Conservation (phyloP, 53 echinoderm and acorn worm genomes). For the Henricia sp. region DNA sequence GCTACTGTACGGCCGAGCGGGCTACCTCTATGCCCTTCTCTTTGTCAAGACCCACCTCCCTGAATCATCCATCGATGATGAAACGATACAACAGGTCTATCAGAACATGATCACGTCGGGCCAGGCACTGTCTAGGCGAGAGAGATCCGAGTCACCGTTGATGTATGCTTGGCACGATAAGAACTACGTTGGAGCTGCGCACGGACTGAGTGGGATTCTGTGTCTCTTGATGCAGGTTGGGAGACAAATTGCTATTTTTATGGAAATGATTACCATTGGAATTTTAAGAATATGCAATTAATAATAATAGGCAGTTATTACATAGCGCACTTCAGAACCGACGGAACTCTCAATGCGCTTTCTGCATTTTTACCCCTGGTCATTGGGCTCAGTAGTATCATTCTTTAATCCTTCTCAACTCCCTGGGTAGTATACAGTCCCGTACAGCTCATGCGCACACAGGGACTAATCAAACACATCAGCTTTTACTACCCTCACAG, state of each 20-base stretch:
- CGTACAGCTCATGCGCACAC: too few species aligned
- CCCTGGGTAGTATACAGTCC: too few species aligned
- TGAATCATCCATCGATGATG: conserved; percentile 55
- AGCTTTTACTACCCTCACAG: too few species aligned
- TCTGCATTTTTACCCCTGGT: too few species aligned
- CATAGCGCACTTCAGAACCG: too few species aligned
- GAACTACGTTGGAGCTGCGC: conserved; percentile 92
- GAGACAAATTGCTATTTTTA: neutral
- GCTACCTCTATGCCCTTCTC: conserved; percentile 87
- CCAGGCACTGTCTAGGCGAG: conserved; percentile 56
- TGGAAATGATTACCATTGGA: too few species aligned
- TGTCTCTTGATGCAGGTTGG: conserved; percentile 85
- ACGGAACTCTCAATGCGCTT: too few species aligned
- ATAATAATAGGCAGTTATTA: too few species aligned
- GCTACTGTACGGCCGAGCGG: conserved; percentile 82
- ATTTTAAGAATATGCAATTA: too few species aligned
- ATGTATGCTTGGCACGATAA: conserved; percentile 96
- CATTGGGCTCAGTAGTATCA: too few species aligned
- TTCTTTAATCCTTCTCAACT: too few species aligned
- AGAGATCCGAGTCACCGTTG: conserved; percentile 65
- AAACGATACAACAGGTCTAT: conserved; percentile 71
- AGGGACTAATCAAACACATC: too few species aligned
- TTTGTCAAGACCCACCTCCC: conserved; percentile 70
- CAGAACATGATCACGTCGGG: conserved; percentile 69
- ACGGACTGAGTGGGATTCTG: conserved; percentile 87